These are phyloP conservation scores for Scaptomyza montana DNA, from an alignment of 1,140 invertebrate species.

Conservation along the genomic window DNA sequence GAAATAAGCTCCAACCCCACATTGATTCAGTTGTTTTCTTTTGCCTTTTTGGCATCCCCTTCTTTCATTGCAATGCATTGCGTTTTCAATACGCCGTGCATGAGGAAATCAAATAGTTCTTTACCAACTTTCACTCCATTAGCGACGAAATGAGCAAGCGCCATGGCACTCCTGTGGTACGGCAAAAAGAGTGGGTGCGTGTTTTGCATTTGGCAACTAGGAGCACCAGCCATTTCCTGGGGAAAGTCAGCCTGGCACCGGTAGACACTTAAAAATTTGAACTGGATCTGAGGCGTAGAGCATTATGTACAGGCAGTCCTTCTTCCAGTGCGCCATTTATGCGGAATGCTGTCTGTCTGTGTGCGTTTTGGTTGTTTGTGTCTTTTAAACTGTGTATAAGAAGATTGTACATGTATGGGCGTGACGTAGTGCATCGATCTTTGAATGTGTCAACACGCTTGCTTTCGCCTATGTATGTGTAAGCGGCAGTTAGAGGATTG, in stretches of 20 bases:
- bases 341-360: conserved; percentile 19
- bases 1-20: conserved; percentile 56
- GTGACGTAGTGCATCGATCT: conserved; percentile 57
- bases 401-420: conserved; percentile 1
- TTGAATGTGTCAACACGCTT: conserved; percentile 21
- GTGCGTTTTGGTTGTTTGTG: not conserved
- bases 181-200: not conserved
- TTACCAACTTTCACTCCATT: conserved; percentile 78
- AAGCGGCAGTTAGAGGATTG: conserved; percentile 61
- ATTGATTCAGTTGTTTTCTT: conserved; percentile 10
- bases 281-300: conserved; percentile 11
- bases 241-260: conserved; percentile 4
- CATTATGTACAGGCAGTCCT: conserved; percentile 24
- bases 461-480: conserved; percentile 17
- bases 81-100: conserved; percentile 64
- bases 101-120: conserved; percentile 82
- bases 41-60: conserved; percentile 34
- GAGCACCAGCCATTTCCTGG: conserved; percentile 28
- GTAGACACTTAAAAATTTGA: conserved; percentile 10
- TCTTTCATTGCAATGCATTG: conserved; percentile 27
- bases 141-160: conserved; percentile 33
- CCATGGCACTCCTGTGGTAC: not conserved
- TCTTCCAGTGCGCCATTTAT: not conserved
- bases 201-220: conserved; percentile 1
- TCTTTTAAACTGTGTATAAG: not conserved